Evolutionary conservation across 2,797 vertebrate genomes (phyloP).

Genomic region (Megalops cyprinoides): DNA sequence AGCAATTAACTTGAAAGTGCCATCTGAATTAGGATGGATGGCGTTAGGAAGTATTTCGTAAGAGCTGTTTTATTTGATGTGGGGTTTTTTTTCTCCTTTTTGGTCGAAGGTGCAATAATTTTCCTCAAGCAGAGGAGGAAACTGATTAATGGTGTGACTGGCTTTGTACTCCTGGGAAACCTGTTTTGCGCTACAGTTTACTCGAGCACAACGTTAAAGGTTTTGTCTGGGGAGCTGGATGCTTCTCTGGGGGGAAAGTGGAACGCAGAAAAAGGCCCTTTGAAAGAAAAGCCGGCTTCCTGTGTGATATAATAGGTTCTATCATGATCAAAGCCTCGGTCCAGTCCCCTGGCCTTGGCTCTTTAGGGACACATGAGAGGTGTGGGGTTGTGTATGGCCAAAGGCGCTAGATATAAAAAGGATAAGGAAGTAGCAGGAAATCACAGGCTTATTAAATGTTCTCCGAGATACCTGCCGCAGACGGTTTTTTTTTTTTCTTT

Average conservation of each 20-base stretch:
- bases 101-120: background rate
- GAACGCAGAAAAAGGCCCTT: conserved; percentile 3
- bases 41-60: background rate
- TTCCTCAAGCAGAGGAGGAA: background rate
- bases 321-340: conserved; percentile 16
- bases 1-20: conserved; percentile 21
- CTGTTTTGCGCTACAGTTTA: conserved; percentile 15
- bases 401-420: background rate
- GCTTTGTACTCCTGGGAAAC: background rate
- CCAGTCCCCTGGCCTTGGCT: background rate
- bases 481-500: background rate
- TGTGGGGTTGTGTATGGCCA: background rate
- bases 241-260: background rate
- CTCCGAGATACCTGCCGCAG: background rate
- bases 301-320: conserved; percentile 18
- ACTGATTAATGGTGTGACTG: conserved; percentile 26
- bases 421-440: conserved; percentile 4
- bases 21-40: conserved; percentile 11
- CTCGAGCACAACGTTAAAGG: background rate
- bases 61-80: background rate
- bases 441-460: conserved; percentile 6
- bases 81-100: background rate
- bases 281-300: background rate
- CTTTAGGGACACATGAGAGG: conserved; percentile 9
- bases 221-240: conserved; percentile 1